Percentiles rank a stretch among this genome's conserved stretches.
Evolutionary conservation across 2,113 vertebrate genomes (phyloP).

Genomic region (Microcebus tavaratra): DNA sequence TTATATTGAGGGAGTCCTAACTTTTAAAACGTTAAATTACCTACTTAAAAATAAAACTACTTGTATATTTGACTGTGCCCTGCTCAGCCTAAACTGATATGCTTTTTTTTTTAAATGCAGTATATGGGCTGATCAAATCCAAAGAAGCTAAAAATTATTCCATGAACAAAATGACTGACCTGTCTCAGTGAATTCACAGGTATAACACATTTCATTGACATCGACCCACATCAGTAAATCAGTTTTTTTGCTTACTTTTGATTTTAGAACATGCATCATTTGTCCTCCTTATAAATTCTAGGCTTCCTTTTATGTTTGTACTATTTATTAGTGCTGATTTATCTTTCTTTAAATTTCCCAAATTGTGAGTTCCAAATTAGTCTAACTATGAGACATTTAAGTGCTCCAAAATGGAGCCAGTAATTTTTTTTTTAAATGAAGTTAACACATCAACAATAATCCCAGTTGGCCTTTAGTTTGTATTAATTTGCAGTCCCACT

Average conservation of each 20-base stretch:
- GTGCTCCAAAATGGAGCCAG: not conserved
- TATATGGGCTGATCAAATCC: not conserved
- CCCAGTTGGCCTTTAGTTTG: not conserved
- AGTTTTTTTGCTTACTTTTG: not conserved
- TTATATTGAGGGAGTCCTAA: not conserved
- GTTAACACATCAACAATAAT: not conserved
- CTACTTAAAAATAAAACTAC: not conserved
- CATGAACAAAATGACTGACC: not conserved
- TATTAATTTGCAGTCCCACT: no score
- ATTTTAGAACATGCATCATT: constrained; percentile 38
- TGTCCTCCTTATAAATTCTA: not conserved
- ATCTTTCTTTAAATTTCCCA: not conserved
- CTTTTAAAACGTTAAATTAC: not conserved
- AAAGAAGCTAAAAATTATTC: constrained; percentile 34
- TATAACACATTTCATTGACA: not conserved
- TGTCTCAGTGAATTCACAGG: constrained; percentile 34
- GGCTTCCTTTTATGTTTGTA: not conserved
- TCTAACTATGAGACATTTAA: not conserved
- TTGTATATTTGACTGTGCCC: not conserved
- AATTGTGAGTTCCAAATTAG: not conserved
- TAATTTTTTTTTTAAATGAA: not conserved
- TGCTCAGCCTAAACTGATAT: not conserved
- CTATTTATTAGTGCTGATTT: constrained; percentile 36
- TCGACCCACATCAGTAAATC: not conserved
- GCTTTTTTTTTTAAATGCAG: not conserved